Evolutionary conservation across 2,888 invertebrate species (phyloP), one percentile per base, ranked within the genome.

Genomic region (Embidobia sp.): DNA sequence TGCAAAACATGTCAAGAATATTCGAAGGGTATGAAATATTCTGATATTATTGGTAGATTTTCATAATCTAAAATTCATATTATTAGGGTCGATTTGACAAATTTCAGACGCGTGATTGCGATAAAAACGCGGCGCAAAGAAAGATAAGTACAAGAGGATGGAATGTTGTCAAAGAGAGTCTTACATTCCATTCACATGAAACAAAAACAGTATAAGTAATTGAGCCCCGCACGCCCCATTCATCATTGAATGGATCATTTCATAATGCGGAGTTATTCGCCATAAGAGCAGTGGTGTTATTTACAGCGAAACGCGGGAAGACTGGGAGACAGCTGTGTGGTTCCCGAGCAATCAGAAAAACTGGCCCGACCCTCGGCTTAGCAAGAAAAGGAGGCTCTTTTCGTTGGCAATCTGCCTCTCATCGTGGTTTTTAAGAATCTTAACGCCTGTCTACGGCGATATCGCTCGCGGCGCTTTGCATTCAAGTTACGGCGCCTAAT

Each of bases 271-370:
- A 83, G 80, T 82, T 82, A 83, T 82, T 83, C 80, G 80, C 78
- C 82, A 74, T 40, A 77, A 80, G 75, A 79, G 78, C 78, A 67
- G 70, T 42, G 70, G 79, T 80, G 79, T 85, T 85, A 85, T 85
- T 84, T 82, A 81, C 80, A 81, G 77, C 79, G 61, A 80, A 69
- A 72, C 78, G 73, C 53, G 46, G 42, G 35, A 37, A 79, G 77
- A 66, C 59, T 51, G 55, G 84, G 84, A 84, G 86, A 87, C 88
- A 89, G 88, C 88, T 89, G 88, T 81, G 85, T 78, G 77, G 83
- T 87, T 88, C 88, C 80, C 87, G 87, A 83, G 88, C 88, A 88
- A 89, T 89, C 88, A 86, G 87, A 88, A 88, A 87, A 88, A 88
- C 85, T 86, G 81, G 81, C 82, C 75, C 77, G 42, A 80, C 79